These are phyloP conservation scores for Dinomys branickii DNA, from an alignment of 2,113 vertebrate genomes.

Conservation along the genomic window DNA sequence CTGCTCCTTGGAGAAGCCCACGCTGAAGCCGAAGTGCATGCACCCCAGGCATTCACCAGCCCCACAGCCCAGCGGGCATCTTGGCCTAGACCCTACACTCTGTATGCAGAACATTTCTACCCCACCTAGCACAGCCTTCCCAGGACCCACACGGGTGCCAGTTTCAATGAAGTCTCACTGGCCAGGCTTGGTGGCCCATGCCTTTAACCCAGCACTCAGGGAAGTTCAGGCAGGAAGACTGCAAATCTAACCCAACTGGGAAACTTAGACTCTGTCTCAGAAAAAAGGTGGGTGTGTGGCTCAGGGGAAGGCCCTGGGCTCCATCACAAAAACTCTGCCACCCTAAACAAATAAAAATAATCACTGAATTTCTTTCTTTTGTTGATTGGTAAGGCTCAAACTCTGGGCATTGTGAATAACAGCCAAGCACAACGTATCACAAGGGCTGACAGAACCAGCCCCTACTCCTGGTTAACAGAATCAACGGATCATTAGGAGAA, in stretches of 20 bases:
- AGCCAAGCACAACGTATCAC: not conserved
- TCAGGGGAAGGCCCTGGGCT: not conserved
- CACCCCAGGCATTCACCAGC: not conserved
- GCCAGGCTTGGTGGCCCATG: not conserved
- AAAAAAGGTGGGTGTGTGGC: not conserved
- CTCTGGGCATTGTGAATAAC: too few species aligned
- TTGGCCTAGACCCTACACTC: not conserved
- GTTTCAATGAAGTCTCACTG: not conserved
- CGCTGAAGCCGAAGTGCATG: fast-evolving
- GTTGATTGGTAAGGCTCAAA: not conserved
- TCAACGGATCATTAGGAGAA: not conserved
- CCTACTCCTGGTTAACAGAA: slow-evolving; percentile 24
- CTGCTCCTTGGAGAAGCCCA: not conserved
- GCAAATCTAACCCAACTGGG: not conserved
- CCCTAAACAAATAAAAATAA: not conserved
- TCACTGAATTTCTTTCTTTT: not conserved
- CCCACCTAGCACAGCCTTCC: not conserved
- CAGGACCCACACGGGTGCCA: not conserved
- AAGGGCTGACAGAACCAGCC: not conserved
- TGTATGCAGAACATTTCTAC: not conserved
- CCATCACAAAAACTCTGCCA: not conserved
- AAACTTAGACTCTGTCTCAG: not conserved
- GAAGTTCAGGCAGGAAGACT: not conserved
- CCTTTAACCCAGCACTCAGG: not conserved
- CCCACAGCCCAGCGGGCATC: not conserved